Percentiles rank a stretch among this genome's conserved stretches.
These are phyloP conservation scores for Endomychus coccineus DNA, from an alignment of 2,888 invertebrate genomes.

Conservation along the genomic window DNA sequence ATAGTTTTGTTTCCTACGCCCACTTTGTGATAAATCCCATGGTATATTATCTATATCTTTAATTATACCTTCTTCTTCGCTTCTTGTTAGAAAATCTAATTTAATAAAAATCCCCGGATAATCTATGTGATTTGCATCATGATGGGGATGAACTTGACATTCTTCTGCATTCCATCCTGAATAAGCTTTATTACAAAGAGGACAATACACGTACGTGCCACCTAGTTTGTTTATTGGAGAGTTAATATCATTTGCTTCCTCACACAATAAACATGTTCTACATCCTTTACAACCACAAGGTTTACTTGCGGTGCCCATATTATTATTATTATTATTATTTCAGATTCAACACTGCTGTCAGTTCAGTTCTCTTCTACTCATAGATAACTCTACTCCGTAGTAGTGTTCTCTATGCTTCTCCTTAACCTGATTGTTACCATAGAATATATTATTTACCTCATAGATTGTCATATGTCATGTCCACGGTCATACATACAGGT, in stretches of 20 bases:
- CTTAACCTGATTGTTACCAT: too few species aligned
- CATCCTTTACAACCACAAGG: constrained; percentile 93
- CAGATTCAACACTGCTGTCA: too few species aligned
- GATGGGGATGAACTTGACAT: constrained; percentile 59
- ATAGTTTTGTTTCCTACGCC: constrained; percentile 93
- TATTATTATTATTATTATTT: too few species aligned
- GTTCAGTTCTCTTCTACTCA: too few species aligned
- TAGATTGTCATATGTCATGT: too few species aligned
- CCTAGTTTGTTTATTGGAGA: constrained; percentile 38
- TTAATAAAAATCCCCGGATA: constrained; percentile 62
- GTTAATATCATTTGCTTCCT: constrained; percentile 53
- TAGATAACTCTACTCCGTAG: too few species aligned
- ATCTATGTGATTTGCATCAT: constrained; percentile 52
- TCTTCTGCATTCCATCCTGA: constrained; percentile 60
- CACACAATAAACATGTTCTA: constrained; percentile 82
- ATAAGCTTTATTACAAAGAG: constrained; percentile 67
- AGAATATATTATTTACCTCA: too few species aligned
- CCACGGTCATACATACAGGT: too few species aligned
- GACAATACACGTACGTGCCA: constrained; percentile 67
- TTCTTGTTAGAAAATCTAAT: constrained; percentile 62
- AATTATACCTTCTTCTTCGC: constrained; percentile 62
- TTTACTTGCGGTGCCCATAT: too few species aligned
- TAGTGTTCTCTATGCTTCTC: too few species aligned
- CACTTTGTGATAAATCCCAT: constrained; percentile 93
- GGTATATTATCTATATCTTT: constrained; percentile 66